phyloP scores from a whole-genome alignment of 1,140 invertebrate species.

The Cyclina sinensis region DNA sequence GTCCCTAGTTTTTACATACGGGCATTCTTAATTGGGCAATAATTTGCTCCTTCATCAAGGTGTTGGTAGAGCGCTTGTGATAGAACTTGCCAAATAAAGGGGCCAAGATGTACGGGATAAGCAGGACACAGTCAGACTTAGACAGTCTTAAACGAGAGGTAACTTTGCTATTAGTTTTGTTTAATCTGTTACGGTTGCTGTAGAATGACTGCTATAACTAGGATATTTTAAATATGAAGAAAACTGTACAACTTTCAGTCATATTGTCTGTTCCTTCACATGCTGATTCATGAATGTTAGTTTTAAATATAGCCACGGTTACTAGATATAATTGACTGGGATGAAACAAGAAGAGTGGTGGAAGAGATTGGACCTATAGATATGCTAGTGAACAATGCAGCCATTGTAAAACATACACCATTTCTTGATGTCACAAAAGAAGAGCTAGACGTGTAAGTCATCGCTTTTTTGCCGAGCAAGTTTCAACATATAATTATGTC shows the following conservation, averaged over 20 bases:
- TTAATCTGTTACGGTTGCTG: too few relatives aligned
- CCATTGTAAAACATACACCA: background rate
- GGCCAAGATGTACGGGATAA: constrained; percentile 27
- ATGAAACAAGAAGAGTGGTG: background rate
- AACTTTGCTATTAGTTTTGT: background rate
- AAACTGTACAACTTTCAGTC: too few relatives aligned
- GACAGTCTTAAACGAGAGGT: constrained; percentile 15
- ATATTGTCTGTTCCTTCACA: too few relatives aligned
- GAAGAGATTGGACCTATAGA: background rate
- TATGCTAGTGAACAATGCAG: background rate
- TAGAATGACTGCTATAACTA: too few relatives aligned
- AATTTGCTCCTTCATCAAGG: background rate
- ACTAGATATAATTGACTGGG: background rate
- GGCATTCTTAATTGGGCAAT: too few relatives aligned
- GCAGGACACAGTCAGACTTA: constrained; percentile 15
- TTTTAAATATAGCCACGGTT: too few relatives aligned
- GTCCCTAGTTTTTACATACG: too few relatives aligned
- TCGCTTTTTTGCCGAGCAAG: background rate
- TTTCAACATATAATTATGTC: too few relatives aligned
- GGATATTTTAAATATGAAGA: too few relatives aligned
- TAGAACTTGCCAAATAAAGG: constrained; percentile 8
- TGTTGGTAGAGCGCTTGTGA: background rate
- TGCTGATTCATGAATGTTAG: too few relatives aligned
- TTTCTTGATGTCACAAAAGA: background rate
- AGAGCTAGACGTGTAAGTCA: background rate